Evolutionary conservation across 2,888 invertebrate species (phyloP), one percentile per base, ranked within the genome.

Genomic region (Tanytarsus gracilentus): DNA sequence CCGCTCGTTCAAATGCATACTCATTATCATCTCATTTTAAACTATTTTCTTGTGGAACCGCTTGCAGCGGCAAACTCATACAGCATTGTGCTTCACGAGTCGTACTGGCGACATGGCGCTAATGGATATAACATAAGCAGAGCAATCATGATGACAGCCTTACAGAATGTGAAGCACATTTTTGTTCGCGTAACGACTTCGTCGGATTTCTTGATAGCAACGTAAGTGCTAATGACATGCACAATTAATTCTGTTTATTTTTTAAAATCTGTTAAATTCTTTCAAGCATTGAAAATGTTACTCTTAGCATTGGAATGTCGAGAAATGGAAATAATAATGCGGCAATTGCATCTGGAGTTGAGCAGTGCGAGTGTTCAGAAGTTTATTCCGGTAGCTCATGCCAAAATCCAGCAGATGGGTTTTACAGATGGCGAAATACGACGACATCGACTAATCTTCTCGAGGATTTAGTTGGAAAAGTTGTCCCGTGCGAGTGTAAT

Each of bases 301-400:
- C 88, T 1, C 75, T 95, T 71, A 93, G 94, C 72, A 85, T 86
- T 3, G 92, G 90, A 0, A 81, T 86, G 27, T 79, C 84, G 48
- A 79, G 83, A 1, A 77, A 79, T 49, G 83, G 81, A 29, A 79
- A 81, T 9, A 82, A 81, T 0, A 83, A 79, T 63, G 82, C 81
- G n/a, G 82, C 81, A n/a, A 69, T 81, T 40, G 88, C 91, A 0
- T 79, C 80, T 27, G 88, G 92, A 0, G 84, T 96, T 2, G 96
- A 96, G 73, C 77, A 85, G 62, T 96, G 96, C 71, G 79, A 81
- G 50, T 96, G 96, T 69, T 88, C 92, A 0, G 75, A 77, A 0
- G 80, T 82, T 62, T 96, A 93, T 75, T 81, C 84, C 64, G 88
- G 91, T 0, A 80, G 85, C 0, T 97, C 96, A 0, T 98, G 98